Percentiles rank a stretch among this genome's conserved stretches.
These are phyloP conservation scores for Acanthosoma haemorrhoidale DNA, from an alignment of 2,888 invertebrate genomes.

Conservation along the genomic window DNA sequence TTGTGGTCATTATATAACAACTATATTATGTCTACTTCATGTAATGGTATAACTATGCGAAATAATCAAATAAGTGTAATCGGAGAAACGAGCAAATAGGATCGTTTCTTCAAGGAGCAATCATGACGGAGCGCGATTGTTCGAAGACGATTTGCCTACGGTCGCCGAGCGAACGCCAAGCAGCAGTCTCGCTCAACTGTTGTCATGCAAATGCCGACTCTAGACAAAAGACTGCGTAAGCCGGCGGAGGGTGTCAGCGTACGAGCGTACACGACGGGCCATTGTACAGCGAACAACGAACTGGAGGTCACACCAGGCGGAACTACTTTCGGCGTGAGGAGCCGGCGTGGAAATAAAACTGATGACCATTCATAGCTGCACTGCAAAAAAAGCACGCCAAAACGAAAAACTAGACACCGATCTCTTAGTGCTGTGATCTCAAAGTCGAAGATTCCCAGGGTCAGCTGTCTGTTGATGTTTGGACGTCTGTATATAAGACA, in stretches of 20 bases:
- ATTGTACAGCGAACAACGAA: background rate
- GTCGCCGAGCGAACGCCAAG: background rate
- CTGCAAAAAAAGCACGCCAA: background rate
- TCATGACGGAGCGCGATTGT: too few relatives aligned
- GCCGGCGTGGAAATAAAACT: background rate
- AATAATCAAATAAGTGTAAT: too few relatives aligned
- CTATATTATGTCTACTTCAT: too few relatives aligned
- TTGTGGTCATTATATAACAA: too few relatives aligned
- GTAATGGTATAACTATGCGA: too few relatives aligned
- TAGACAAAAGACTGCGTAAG: background rate
- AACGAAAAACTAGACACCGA: background rate
- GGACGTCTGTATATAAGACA: background rate
- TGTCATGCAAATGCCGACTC: background rate
- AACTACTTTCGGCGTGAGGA: background rate
- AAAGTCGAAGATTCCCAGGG: background rate
- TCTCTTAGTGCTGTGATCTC: background rate
- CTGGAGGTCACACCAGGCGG: background rate
- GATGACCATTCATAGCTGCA: background rate
- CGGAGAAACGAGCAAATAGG: too few relatives aligned
- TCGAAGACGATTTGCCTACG: too few relatives aligned
- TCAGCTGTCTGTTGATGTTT: constrained; percentile 7
- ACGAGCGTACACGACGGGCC: background rate
- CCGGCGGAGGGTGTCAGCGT: background rate
- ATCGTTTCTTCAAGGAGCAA: too few relatives aligned
- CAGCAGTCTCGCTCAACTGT: background rate